Percentiles rank a stretch among this genome's conserved stretches.
Evolutionary conservation across 2,888 invertebrate species (phyloP).

Genomic region (Taphrorychus bicolor): DNA sequence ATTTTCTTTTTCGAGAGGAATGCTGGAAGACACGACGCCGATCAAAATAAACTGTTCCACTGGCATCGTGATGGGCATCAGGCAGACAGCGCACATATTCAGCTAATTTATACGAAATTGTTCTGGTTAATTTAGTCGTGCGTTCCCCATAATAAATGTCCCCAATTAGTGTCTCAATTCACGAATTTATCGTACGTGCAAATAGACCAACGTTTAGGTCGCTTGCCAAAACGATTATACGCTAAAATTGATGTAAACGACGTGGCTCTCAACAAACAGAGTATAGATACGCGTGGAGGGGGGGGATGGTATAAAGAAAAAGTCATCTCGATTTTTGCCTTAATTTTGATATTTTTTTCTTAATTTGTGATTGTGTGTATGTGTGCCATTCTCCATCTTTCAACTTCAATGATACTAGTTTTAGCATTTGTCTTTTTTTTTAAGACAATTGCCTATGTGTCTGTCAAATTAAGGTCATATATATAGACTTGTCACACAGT

Average conservation of each 20-base stretch:
- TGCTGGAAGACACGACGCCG: neutral
- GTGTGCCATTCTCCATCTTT: neutral
- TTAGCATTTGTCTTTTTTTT: no score
- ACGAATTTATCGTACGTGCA: slow-evolving; percentile 54
- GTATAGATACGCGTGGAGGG: no score
- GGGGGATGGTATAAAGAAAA: neutral
- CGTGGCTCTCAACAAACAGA: no score
- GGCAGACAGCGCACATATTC: slow-evolving; percentile 9
- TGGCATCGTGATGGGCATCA: no score
- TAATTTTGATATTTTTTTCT: slow-evolving; percentile 11
- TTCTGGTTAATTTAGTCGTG: slow-evolving; percentile 45
- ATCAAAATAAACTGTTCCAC: neutral
- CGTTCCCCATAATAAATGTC: slow-evolving; percentile 50
- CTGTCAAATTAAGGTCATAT: no score
- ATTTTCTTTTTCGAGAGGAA: no score
- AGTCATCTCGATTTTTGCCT: no score
- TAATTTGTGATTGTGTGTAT: neutral
- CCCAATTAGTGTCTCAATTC: slow-evolving; percentile 53
- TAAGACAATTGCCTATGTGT: no score
- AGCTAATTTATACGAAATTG: slow-evolving; percentile 43
- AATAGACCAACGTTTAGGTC: slow-evolving; percentile 54
- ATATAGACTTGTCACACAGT: no score
- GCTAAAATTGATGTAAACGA: slow-evolving; percentile 38
- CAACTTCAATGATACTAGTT: no score
- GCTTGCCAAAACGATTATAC: slow-evolving; percentile 55